phyloP scores from a whole-genome alignment of 2,888 invertebrate genomes.

The Standfussiana lucernea region DNA sequence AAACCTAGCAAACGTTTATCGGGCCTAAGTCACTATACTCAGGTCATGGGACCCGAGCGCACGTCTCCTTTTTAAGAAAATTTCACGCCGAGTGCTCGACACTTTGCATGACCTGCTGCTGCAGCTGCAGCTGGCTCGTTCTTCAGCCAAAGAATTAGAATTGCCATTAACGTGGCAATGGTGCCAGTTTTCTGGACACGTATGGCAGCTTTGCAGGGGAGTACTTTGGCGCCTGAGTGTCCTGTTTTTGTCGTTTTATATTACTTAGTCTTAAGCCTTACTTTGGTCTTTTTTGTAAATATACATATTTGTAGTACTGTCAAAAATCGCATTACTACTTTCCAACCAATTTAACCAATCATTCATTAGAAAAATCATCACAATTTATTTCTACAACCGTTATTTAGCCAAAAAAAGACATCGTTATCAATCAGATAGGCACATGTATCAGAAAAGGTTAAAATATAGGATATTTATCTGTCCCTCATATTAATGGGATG shows the following conservation, averaged over 20 bases:
- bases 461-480: neutral
- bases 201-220: too few species aligned
- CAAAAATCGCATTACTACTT: neutral
- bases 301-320: too few species aligned
- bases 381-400: neutral
- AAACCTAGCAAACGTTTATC: neutral
- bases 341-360: neutral
- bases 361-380: neutral
- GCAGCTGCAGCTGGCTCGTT: too few species aligned
- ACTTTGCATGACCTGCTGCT: too few species aligned
- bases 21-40: neutral
- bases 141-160: too few species aligned
- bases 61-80: neutral
- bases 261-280: neutral
- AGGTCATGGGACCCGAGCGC: neutral
- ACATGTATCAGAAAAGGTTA: constrained; percentile 1
- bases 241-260: too few species aligned
- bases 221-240: too few species aligned
- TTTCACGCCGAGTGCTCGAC: neutral
- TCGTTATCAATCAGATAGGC: neutral
- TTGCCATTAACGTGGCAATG: too few species aligned
- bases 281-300: neutral
- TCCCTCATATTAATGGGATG: neutral
- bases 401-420: constrained; percentile 5
- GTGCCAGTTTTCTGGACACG: too few species aligned